Evolutionary conservation across 2,888 invertebrate genomes (phyloP), one percentile per base, ranked within the genome.

Genomic region (Yponomeuta cagnagella): DNA sequence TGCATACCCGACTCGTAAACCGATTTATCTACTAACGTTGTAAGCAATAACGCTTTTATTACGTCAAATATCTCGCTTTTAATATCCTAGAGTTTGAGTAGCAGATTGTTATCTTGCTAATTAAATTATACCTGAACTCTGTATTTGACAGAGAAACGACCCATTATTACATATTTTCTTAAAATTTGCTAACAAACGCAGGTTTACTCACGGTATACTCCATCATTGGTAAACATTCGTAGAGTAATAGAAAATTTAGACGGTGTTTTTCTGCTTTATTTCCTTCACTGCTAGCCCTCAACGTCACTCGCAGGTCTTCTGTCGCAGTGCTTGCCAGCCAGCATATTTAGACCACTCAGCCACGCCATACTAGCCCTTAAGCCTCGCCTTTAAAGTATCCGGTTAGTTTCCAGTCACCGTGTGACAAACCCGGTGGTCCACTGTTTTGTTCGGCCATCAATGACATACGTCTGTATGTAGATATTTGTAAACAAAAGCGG

Each of bases 401-500:
- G 10, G 6, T 33, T 65, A 10, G 65, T 33, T 10, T 65, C 12
- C 52, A 15, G 52, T 58, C 15, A 58, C 52, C 12, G 52, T 58
- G 43, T 48, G 52, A 43, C 43, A 43, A 43, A 43, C 43, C 52
- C 52, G 48, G 70, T 70, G 65, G 70, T 70, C 70, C 43, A 5
- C 63, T 64, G 37, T 65, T 33, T 65, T 65, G 31, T 63, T 70
- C 70, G 63, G 43, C 63, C 70, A 70, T 70, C 70, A 63, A 70
- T 70, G 63, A 70, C 70, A 58, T 12, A 3, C 23, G 70, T 52
- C 3, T 70, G 33, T 70, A 37, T 63, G 70, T 70, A 70, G 31
- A 70, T 70, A 37, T 70, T 63, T 63, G 70, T 70, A 70, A 63
- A 70, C 70, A 70, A 70, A 70, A 63, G 70, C 37, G n/a, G 9